phyloP scores from a whole-genome alignment of 2,797 vertebrate genomes.

The Paramormyrops hopkinsi region DNA sequence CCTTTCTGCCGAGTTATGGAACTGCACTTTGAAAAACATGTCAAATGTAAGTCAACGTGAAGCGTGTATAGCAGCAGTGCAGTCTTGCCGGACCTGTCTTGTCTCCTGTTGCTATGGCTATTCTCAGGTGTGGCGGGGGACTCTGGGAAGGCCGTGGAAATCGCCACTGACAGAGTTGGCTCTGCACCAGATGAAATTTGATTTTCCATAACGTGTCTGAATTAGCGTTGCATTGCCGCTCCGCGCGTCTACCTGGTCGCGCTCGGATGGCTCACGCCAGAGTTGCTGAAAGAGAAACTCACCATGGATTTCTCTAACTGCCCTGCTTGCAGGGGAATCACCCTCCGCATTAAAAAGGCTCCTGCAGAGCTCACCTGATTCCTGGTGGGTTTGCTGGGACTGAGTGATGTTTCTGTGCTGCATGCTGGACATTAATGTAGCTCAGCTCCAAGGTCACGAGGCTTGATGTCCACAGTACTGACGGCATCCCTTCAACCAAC shows the following conservation, averaged over 20 bases:
- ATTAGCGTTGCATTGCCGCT: not conserved
- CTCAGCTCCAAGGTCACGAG: constrained; percentile 14
- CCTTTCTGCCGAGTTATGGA: not conserved
- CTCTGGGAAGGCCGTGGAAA: not conserved
- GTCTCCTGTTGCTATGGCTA: not conserved
- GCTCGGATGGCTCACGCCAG: not conserved
- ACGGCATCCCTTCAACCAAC: not conserved
- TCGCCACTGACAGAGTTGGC: not conserved
- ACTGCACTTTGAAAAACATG: not conserved
- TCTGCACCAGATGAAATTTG: not conserved
- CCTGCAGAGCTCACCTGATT: not conserved
- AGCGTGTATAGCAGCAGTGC: not conserved
- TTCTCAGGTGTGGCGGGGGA: not conserved
- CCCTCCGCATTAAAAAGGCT: not conserved
- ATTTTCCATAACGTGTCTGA: not conserved
- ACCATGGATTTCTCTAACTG: not conserved
- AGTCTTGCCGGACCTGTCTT: not conserved
- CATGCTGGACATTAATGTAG: constrained; percentile 41
- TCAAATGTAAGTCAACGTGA: not conserved
- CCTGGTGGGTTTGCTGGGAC: constrained; percentile 29
- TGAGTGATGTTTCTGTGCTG: constrained; percentile 17
- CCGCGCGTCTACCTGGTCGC: not conserved
- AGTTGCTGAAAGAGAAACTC: constrained; percentile 1
- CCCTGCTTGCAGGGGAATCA: not conserved
- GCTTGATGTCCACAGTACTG: not conserved